Base-by-base conservation (phyloP, 2,888 invertebrate species). In the Brenthis hecate region DNA sequence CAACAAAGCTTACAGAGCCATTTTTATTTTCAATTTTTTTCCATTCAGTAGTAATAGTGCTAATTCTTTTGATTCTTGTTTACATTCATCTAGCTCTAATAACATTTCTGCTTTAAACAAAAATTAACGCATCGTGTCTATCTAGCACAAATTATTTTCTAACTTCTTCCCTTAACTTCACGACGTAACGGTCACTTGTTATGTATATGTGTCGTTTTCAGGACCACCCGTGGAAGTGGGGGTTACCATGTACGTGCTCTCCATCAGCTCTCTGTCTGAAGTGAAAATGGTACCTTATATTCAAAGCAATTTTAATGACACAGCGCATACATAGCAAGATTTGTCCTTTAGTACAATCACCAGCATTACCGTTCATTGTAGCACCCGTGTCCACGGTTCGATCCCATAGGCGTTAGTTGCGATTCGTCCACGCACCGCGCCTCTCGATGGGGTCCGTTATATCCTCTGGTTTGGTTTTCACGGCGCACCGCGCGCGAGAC, bases 211-310 rank as follows among this genome's bases (percentile, higher is more conserved):
- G 82, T 90, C 87, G 81, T 89, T 95, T 95, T 93, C 94, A 96
- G 96, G 95, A 94, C 95, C 95, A 88, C 96, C 96, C 82, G 96
- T 96, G 88, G 96, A 96, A 92, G 96, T 96, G 87, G 96, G 96
- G 87, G 96, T 96, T 89, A 96, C 96, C 91, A 96, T 96, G 95
- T 96, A 96, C 94, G 96, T 96, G 92, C 95, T 96, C 91, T 96
- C 96, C 92, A 97, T 96, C 94, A 96, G 96, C 93, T 96, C 96
- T 86, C 95, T 97, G 86, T 96, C 96, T 89, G 97, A 97, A 95
- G 96, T 96, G 87, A 95, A 96, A 94, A 96, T 96, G 92, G 92
- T 92, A 92, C 85, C 82, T 86, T 80, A 81, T 76, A 84, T 86
- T 87, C 82, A 84, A 86, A 87, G 76, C 86, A 88, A 87, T 88